Conservation (phyloP, 1,140 invertebrate genomes). For the Pachypeltis micranthus region DNA sequence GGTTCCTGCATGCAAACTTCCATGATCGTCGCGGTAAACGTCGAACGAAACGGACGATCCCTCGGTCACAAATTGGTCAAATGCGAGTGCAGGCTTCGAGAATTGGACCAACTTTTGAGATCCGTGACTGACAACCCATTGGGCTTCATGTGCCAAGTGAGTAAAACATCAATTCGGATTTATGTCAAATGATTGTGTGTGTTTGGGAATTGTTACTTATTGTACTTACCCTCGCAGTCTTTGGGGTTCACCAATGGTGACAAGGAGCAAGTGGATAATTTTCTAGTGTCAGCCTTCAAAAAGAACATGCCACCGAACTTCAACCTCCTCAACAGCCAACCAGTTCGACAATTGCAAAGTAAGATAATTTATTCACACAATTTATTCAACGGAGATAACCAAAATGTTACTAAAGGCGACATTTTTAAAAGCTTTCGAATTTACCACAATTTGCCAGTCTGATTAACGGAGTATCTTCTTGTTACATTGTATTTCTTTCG, state of each 20-base stretch:
- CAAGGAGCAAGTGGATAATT: slow-evolving; percentile 63
- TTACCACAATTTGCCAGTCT: too few species aligned
- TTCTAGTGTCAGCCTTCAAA: slow-evolving; percentile 66
- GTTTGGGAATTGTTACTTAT: neutral
- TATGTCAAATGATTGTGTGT: too few species aligned
- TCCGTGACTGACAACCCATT: slow-evolving; percentile 65
- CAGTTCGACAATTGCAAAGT: neutral
- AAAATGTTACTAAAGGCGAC: too few species aligned
- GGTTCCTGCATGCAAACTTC: slow-evolving; percentile 68
- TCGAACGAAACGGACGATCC: slow-evolving; percentile 62
- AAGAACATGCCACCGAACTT: slow-evolving; percentile 69
- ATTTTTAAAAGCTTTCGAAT: too few species aligned
- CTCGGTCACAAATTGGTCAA: slow-evolving; percentile 68
- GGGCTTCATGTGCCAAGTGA: slow-evolving; percentile 75
- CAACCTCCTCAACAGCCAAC: slow-evolving; percentile 44
- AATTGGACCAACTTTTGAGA: slow-evolving; percentile 65
- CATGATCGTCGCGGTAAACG: slow-evolving; percentile 62
- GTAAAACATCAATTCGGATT: too few species aligned
- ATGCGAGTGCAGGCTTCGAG: slow-evolving; percentile 67
- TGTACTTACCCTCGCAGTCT: slow-evolving; percentile 41
- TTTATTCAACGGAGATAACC: too few species aligned
- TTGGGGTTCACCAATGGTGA: slow-evolving; percentile 63
- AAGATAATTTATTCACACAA: neutral
- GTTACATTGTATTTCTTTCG: too few species aligned
- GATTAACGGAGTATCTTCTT: too few species aligned